Evolutionary conservation across 2,888 invertebrate genomes (phyloP), one percentile per base, ranked within the genome.

Genomic region (Leptopilina syphax): DNA sequence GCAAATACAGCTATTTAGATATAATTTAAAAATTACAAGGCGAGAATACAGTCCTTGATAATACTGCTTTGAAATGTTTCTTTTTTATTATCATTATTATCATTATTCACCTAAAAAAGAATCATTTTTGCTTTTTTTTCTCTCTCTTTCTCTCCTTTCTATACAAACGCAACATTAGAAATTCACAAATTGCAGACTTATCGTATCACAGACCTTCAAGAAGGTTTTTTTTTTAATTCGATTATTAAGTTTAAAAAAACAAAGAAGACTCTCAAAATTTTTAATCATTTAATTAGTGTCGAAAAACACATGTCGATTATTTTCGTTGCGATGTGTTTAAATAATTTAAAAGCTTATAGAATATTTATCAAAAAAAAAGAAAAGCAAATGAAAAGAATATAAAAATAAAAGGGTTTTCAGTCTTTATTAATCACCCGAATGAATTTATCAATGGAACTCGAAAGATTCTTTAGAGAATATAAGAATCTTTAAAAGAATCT

Each of bases 41-140:
- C 76, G 73, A 73, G 54, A 65, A 80, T 34, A 34, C 68, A 80
- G 54, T 77, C 66, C 27, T 80, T 24, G 65, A n/a, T 85, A 85
- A 80, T 86, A 86, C 84, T 86, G 84, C 67, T 85, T 34, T 70
- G 47, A 79, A 18, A 65, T 79, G 50, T 24, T 57, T 73, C 76
- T 50, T 50, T 50, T 50, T 50, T 50, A 44, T 44, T 8, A 44
- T 34, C 34, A 34, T 34, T 34, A 34, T 34, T 34, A 34, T 34
- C 34, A 34, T 6, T 44, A 44, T 44, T 50, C 54, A 76, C 66
- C 66, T 65, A 41, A 70, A 68, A 54, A 50, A 79, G 27, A 34
- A 65, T 65, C 50, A 76, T 73, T 78, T 34, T 65, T 73, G 63
- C 41, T 63, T 60, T 47, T 63, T 44, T 50, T 18, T 18, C 18